Percentiles rank a stretch among this genome's conserved stretches.
These are phyloP conservation scores for Falcunculus frontatus DNA, from an alignment of 2,113 vertebrate species.

Conservation along the genomic window DNA sequence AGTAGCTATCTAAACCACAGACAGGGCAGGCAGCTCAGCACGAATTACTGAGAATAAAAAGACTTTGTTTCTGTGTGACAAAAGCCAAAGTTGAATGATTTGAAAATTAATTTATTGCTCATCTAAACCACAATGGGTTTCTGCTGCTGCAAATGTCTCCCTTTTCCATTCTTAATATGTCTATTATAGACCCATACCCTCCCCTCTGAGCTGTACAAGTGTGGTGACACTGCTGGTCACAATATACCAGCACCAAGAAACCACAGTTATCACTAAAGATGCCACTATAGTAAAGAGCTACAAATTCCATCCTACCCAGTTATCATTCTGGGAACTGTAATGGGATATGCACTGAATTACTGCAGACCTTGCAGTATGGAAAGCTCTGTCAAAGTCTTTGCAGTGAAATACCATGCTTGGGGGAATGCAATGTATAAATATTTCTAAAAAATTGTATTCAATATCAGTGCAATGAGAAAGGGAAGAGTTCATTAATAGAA, in stretches of 20 bases:
- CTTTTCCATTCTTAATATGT: background rate
- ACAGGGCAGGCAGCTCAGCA: background rate
- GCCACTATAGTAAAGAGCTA: background rate
- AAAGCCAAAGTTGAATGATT: background rate
- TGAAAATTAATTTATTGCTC: slow-evolving; percentile 4
- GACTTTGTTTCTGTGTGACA: background rate
- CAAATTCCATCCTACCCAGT: background rate
- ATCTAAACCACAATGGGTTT: background rate
- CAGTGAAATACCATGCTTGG: background rate
- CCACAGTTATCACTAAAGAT: background rate
- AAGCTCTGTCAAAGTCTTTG: background rate
- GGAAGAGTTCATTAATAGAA: background rate
- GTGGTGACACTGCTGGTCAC: background rate
- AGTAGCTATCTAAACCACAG: background rate
- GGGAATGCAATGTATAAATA: background rate
- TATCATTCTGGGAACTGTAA: background rate
- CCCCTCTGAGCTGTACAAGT: background rate
- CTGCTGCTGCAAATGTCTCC: background rate
- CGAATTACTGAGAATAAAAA: background rate
- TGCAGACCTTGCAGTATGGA: fast-evolving
- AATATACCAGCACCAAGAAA: background rate
- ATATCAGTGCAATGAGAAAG: background rate
- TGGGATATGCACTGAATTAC: background rate
- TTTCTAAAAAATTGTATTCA: background rate
- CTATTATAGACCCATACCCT: background rate